Percentiles rank a stretch among this genome's conserved stretches.
phyloP scores from a whole-genome alignment of 2,113 vertebrate genomes.

The Chinchilla lanigera region DNA sequence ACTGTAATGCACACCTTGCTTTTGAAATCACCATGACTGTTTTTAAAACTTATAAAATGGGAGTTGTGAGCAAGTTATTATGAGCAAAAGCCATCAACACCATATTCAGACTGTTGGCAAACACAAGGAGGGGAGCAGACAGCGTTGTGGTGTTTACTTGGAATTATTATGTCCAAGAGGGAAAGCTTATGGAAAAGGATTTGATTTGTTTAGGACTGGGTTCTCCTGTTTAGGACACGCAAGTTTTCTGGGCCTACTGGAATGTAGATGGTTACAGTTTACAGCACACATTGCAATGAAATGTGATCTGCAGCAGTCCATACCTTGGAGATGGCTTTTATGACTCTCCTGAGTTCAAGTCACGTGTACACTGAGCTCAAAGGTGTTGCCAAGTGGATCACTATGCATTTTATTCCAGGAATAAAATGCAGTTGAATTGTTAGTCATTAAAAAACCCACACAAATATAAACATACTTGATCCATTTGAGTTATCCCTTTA shows the following conservation, averaged over 20 bases:
- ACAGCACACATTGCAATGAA: background rate
- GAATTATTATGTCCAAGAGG: background rate
- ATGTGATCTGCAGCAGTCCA: background rate
- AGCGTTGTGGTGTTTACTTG: background rate
- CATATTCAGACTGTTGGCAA: background rate
- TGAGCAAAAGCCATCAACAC: constrained; percentile 28
- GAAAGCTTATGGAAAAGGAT: background rate
- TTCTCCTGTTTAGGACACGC: background rate
- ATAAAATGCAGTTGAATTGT: constrained; percentile 39
- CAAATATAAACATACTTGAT: background rate
- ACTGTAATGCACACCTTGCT: constrained; percentile 35
- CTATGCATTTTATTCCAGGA: background rate
- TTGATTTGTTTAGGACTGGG: constrained; percentile 50
- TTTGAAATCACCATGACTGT: constrained; percentile 53
- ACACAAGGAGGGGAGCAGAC: background rate
- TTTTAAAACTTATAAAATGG: constrained; percentile 48
- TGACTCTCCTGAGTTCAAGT: fast-evolving
- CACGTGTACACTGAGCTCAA: background rate
- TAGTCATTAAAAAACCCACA: background rate
- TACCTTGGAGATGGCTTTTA: background rate
- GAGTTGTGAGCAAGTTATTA: constrained; percentile 43
- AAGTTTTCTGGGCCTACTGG: background rate
- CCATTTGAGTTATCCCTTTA: background rate
- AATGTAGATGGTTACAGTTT: background rate
- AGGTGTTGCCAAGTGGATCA: background rate